Evolutionary conservation across 2,113 vertebrate genomes (phyloP), one percentile per base, ranked within the genome.

Genomic region (Hipposideros armiger): DNA sequence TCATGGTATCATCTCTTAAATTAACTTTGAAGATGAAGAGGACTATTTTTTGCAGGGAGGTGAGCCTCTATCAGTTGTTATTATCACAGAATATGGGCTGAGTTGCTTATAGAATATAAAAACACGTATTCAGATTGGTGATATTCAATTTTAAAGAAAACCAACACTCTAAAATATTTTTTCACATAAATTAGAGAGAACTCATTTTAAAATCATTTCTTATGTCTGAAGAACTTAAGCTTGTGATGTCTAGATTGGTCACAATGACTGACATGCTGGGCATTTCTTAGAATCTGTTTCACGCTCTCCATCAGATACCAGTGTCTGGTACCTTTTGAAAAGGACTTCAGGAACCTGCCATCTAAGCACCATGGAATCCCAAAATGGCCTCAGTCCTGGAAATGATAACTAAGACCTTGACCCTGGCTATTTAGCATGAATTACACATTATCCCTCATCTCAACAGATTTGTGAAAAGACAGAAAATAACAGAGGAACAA

Each of bases 391-490:
- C 60, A 32, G 19, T 73, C 28, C 62, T 94, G 42, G 81, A 88
- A 93, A 94, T 84, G 50, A 52, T 14, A 14, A 60, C 70, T 36
- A 90, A 92, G 77, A 94, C 60, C 16, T 86, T 81, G 42, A 87
- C 9, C 36, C 24, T 85, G 67, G 7, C 40, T 92, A 26, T 70
- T 89, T 88, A 91, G 47, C 64, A 58, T 32, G 62, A 86, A 86
- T 70, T 66, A 60, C 6, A 64, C 32, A 45, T 90, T 86, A 64
- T 70, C 20, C 36, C 91, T 90, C 56, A 85, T 52, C 50, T 92
- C 67, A 52, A 69, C 26, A 74, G 28, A 88, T 80, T 62, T 95
- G 7, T 87, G 90, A 76, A 83, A 94, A 97, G 72, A 94, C 11
- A 77, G 67, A 92, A 87, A 76, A 72, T 56, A 95, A 45, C 5